These are phyloP conservation scores for Drosophila engyochracea DNA, from an alignment of 2,888 invertebrate species.

Conservation along the genomic window DNA sequence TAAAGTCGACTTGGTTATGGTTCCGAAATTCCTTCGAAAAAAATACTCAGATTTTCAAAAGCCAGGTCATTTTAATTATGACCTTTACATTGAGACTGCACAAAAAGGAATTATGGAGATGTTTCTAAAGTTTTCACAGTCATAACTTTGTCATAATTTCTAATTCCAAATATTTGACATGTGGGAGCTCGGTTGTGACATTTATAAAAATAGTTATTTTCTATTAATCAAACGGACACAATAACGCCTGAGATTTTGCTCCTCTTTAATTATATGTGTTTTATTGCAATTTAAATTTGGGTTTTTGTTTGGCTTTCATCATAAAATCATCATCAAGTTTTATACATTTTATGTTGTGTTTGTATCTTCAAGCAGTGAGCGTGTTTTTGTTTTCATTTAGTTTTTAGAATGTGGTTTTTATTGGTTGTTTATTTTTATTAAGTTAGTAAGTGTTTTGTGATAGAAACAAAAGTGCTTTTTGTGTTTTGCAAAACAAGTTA, in stretches of 20 bases:
- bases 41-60: neutral
- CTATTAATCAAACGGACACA: neutral
- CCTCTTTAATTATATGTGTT: neutral
- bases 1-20: neutral
- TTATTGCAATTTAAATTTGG: slow-evolving; percentile 17
- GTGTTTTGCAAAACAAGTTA: neutral
- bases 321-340: slow-evolving; percentile 47
- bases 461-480: slow-evolving; percentile 3
- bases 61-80: neutral
- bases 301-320: slow-evolving; percentile 46
- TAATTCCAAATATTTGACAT: neutral
- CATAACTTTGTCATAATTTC: neutral
- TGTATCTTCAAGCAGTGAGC: slow-evolving; percentile 29
- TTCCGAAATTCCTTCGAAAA: neutral
- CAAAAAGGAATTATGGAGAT: neutral
- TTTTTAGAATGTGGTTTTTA: slow-evolving; percentile 11
- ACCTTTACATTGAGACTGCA: neutral
- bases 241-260: neutral
- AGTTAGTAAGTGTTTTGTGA: slow-evolving; percentile 42
- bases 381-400: slow-evolving; percentile 21
- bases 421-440: slow-evolving; percentile 24
- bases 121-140: neutral
- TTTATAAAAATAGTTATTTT: too few species aligned
- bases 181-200: too few species aligned
- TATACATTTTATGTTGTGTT: slow-evolving; percentile 31